Evolutionary conservation across 2,797 vertebrate species (phyloP).

Genomic region (Dicrostonyx torquatus): DNA sequence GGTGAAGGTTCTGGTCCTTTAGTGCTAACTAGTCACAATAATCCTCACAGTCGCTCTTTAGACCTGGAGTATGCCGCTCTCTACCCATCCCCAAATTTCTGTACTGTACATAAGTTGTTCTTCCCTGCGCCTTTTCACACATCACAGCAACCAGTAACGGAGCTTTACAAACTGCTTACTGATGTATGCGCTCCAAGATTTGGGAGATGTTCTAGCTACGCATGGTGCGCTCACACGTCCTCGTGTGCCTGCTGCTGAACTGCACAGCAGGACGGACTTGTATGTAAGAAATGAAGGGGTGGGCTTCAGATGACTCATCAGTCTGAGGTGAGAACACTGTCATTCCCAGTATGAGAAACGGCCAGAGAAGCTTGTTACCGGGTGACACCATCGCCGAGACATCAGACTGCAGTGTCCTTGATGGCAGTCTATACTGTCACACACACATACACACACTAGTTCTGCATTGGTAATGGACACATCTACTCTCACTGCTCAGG

Average conservation of each 20-base stretch:
- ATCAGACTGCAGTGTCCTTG: neutral
- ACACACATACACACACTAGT: neutral
- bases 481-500: constrained; percentile 15
- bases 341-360: constrained; percentile 45
- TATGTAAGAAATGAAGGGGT: constrained; percentile 31
- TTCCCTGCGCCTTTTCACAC: constrained; percentile 5
- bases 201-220: neutral
- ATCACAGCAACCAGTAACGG: neutral
- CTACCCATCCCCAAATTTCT: neutral
- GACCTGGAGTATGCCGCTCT: constrained; percentile 15
- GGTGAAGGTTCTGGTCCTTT: constrained; percentile 35
- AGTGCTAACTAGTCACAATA: constrained; percentile 36
- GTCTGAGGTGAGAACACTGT: neutral
- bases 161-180: neutral
- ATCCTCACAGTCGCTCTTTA: constrained; percentile 29
- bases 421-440: neutral
- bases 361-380: constrained; percentile 8
- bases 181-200: neutral
- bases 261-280: neutral
- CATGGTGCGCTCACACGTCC: neutral
- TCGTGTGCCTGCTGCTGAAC: neutral
- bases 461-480: constrained; percentile 50
- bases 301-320: constrained; percentile 45
- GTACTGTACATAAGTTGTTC: neutral
- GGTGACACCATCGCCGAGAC: neutral